These are phyloP conservation scores for Pseudomyrmex pallidus DNA, from an alignment of 1,140 invertebrate species.

Conservation along the genomic window DNA sequence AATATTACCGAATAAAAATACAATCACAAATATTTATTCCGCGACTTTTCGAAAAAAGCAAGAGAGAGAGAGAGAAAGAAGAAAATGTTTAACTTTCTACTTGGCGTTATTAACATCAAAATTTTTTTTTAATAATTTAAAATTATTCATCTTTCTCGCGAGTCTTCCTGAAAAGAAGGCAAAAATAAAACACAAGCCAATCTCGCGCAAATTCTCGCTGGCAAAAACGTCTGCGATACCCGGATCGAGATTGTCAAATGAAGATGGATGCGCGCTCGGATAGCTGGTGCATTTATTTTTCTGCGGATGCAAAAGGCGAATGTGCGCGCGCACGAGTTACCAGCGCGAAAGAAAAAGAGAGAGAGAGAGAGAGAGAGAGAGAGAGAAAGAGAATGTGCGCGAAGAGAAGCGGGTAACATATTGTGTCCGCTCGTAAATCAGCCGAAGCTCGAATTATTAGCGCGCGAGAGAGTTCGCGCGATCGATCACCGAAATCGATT, in stretches of 20 bases:
- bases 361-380: background rate
- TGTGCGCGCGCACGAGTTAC: background rate
- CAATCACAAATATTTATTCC: background rate
- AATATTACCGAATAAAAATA: background rate
- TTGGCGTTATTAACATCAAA: conserved; percentile 28
- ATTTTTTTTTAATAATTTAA: background rate
- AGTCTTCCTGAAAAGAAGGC: background rate
- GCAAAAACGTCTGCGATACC: conserved; percentile 45
- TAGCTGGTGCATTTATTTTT: conserved; percentile 39
- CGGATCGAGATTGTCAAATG: conserved; percentile 26
- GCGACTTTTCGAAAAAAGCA: background rate
- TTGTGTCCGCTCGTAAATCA: conserved; percentile 43
- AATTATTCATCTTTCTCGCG: conserved; percentile 36
- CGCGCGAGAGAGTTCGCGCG: conserved; percentile 5
- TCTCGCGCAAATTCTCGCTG: conserved; percentile 7
- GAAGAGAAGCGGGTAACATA: conserved; percentile 9
- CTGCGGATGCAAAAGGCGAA: conserved; percentile 4
- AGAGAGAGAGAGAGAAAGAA: background rate
- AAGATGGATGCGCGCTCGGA: conserved; percentile 19
- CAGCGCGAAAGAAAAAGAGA: no score
- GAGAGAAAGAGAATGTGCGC: background rate
- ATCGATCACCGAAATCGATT: conserved; percentile 49
- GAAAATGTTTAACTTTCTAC: background rate
- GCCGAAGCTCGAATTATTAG: conserved; percentile 40
- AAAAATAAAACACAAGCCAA: conserved; percentile 34